Base-by-base conservation (phyloP, 1,140 invertebrate genomes). In the Patella vulgata region DNA sequence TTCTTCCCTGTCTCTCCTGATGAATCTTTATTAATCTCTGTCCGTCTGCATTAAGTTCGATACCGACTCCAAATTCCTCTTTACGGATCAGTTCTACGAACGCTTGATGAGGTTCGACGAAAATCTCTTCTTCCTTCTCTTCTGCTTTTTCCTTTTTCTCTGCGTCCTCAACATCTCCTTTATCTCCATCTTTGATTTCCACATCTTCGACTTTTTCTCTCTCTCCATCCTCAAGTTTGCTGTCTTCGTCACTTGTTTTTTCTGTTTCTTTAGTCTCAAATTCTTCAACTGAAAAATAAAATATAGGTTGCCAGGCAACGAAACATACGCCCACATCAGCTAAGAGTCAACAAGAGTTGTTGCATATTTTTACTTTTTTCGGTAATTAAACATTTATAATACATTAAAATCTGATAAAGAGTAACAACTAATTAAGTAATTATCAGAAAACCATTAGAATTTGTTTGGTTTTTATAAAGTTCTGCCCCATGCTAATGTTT, bases 41-140 rank as follows among this genome's bases (percentile, higher is more conserved):
- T 40, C 75, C 82, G 53, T 78, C 74, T 52, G 77, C 76, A 66
- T 76, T 78, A 17, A 84, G 70, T 48, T 79, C 63, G n/a, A 75
- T 64, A 3, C 77, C 78, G 21, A 78, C 66, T 25, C 76, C 76
- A 75, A 82, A 82, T 66, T 80, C 78, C 12, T 79, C 77, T 31
- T 64, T 56, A n/a, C 73, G 56, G 23, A 82, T 82, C 23, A 55
- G 36, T 6, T 82, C 63, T 21, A 82, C 64, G 19, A 79, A 51
- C 1, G 44, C 59, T 19, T 66, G 55, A 63, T 68, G 79, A 8
- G 40, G 56, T 25, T 68, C 17, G 46, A 44, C 52, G 36, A 53
- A 21, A 6, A 54, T 56, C n/a, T 59, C 48, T 47, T 33, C 43
- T 47, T 33, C 62, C 46, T 64, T 47, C 11, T 63, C 55, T 11